These are phyloP conservation scores for Chrysopilus asiliformis DNA, from an alignment of 2,888 invertebrate species.

Conservation along the genomic window DNA sequence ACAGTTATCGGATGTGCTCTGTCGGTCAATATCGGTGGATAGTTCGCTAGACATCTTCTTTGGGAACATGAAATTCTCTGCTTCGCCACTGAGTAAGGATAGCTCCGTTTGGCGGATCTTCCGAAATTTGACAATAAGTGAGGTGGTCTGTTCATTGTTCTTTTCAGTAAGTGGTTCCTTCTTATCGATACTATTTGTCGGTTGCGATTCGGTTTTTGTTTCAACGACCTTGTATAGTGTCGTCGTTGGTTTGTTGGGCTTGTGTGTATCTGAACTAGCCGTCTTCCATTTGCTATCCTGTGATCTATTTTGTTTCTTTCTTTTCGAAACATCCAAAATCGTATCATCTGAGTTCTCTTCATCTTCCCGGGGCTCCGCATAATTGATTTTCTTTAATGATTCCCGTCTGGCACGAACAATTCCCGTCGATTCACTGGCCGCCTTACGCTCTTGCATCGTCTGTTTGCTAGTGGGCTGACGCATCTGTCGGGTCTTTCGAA, in stretches of 20 bases:
- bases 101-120: constrained; percentile 61
- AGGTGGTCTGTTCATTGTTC: constrained; percentile 20
- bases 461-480: background rate
- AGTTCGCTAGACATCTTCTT: constrained; percentile 35
- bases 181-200: constrained; percentile 15
- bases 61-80: constrained; percentile 77
- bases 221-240: constrained; percentile 33
- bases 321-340: constrained; percentile 10
- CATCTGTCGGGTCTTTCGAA: constrained; percentile 4
- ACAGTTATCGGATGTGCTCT: constrained; percentile 34
- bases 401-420: constrained; percentile 24
- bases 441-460: background rate
- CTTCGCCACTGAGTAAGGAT: constrained; percentile 66
- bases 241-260: constrained; percentile 19
- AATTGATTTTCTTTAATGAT: constrained; percentile 16
- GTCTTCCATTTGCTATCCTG: background rate
- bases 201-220: constrained; percentile 18
- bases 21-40: constrained; percentile 39
- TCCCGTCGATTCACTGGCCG: constrained; percentile 19
- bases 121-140: constrained; percentile 58
- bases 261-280: background rate
- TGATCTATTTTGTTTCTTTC: background rate
- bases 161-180: constrained; percentile 10
- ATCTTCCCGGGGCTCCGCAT: constrained; percentile 15
- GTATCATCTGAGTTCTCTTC: constrained; percentile 14